Evolutionary conservation across 35 echinoderm and acorn worm species (phyloP).

Genomic region (Apostichopus californicus): DNA sequence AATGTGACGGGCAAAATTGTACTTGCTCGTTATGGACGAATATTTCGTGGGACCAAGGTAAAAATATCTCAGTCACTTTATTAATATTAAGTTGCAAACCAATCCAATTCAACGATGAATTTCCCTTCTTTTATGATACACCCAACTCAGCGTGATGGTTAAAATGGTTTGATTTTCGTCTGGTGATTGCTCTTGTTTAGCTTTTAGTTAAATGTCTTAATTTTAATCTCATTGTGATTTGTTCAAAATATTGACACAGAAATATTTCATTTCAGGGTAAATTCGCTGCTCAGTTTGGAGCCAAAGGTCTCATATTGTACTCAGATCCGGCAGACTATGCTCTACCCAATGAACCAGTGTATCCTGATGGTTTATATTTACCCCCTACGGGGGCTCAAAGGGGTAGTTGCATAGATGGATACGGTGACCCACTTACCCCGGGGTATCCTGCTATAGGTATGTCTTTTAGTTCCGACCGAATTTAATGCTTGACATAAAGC

Average conservation of each 20-base stretch:
- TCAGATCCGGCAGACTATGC: constrained; percentile 79
- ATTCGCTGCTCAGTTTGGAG: constrained; percentile 67
- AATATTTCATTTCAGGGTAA: constrained; percentile 26
- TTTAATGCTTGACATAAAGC: too few relatives aligned
- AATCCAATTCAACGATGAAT: too few relatives aligned
- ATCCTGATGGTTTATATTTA: constrained; percentile 75
- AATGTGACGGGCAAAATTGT: constrained; percentile 75
- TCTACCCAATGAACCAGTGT: constrained; percentile 53
- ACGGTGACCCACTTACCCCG: constrained; percentile 78
- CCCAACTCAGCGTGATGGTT: not conserved
- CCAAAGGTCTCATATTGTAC: constrained; percentile 76
- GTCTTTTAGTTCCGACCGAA: too few relatives aligned
- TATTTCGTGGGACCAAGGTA: constrained; percentile 88
- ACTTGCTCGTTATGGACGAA: constrained; percentile 76
- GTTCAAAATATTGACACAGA: too few relatives aligned
- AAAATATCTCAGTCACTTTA: not conserved
- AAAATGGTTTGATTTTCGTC: not conserved
- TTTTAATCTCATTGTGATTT: too few relatives aligned
- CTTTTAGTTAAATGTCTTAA: too few relatives aligned
- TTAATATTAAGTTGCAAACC: too few relatives aligned
- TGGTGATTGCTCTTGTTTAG: too few relatives aligned
- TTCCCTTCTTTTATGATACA: too few relatives aligned
- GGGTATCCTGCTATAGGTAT: constrained; percentile 79
- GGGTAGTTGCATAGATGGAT: constrained; percentile 63
- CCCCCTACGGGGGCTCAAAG: constrained; percentile 80